These are phyloP conservation scores for Metallyticus violacea DNA, from an alignment of 2,888 invertebrate species.

Conservation along the genomic window DNA sequence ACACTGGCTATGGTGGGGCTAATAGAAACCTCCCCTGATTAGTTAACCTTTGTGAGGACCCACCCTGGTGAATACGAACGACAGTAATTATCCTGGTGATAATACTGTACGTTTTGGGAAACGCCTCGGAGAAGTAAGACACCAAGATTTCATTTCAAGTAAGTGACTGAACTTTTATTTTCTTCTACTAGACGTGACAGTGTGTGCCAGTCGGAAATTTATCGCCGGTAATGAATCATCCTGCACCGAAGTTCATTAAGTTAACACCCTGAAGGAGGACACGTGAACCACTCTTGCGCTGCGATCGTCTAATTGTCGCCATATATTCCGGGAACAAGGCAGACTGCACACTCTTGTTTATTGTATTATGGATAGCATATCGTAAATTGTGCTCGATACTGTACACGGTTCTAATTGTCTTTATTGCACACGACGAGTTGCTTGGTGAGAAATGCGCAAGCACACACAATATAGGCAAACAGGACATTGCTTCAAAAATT, in stretches of 20 bases:
- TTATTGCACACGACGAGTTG: background rate
- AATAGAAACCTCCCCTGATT: background rate
- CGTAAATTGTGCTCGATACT: background rate
- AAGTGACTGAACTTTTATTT: background rate
- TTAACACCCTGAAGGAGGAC: background rate
- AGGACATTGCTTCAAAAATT: too few species aligned
- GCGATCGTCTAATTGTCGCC: background rate
- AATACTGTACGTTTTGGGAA: background rate
- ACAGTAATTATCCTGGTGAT: background rate
- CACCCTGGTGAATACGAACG: background rate
- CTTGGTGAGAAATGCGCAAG: background rate
- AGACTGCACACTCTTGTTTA: background rate
- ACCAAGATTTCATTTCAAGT: background rate
- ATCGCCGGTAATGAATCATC: background rate
- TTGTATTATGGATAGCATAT: background rate
- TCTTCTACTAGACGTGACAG: background rate
- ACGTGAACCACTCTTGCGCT: background rate
- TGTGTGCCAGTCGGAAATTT: background rate
- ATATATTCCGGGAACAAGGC: background rate
- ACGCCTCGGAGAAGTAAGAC: background rate
- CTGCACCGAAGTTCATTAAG: background rate
- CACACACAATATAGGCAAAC: too few species aligned
- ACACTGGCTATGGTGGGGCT: too few species aligned
- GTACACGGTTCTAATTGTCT: background rate
- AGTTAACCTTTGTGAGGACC: background rate